Conservation (phyloP, 2,888 invertebrate genomes). For the Spodoptera picta region DNA sequence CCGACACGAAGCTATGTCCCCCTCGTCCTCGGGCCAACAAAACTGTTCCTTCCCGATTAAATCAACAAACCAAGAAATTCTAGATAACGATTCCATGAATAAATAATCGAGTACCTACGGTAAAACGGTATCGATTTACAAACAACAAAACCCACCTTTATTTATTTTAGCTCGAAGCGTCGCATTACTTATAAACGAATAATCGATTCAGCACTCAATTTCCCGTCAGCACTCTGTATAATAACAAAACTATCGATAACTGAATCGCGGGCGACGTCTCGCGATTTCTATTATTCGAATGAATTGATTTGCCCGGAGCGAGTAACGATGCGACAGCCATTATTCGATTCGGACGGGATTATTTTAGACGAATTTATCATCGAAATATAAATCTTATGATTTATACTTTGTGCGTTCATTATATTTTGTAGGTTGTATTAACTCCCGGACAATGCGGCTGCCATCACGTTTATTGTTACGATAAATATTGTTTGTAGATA, state of each 20-base stretch:
- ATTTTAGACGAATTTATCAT: slow-evolving; percentile 64
- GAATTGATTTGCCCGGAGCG: slow-evolving; percentile 71
- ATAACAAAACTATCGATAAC: slow-evolving; percentile 77
- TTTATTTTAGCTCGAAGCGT: slow-evolving; percentile 71
- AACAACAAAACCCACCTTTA: slow-evolving; percentile 60
- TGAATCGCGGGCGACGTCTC: slow-evolving; percentile 72
- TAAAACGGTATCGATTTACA: slow-evolving; percentile 58
- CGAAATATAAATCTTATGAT: slow-evolving; percentile 56
- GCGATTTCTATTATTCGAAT: slow-evolving; percentile 78
- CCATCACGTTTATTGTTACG: slow-evolving; percentile 23
- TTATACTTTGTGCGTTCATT: slow-evolving; percentile 29
- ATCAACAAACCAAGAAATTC: slow-evolving; percentile 52
- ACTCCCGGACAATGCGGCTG: slow-evolving; percentile 32
- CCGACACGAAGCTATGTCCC: slow-evolving; percentile 27
- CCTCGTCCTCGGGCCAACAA: slow-evolving; percentile 40
- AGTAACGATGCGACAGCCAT: slow-evolving; percentile 70
- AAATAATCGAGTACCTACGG: slow-evolving; percentile 59
- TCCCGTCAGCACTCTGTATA: slow-evolving; percentile 73
- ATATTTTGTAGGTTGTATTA: slow-evolving; percentile 42
- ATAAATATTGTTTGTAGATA: slow-evolving; percentile 42
- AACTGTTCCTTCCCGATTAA: slow-evolving; percentile 52
- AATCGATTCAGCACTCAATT: slow-evolving; percentile 79
- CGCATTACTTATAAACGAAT: slow-evolving; percentile 73
- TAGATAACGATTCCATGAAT: slow-evolving; percentile 47
- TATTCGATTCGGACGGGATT: slow-evolving; percentile 63